Conservation (phyloP, 2,113 vertebrate species). For the Atherinomorus stipes region DNA sequence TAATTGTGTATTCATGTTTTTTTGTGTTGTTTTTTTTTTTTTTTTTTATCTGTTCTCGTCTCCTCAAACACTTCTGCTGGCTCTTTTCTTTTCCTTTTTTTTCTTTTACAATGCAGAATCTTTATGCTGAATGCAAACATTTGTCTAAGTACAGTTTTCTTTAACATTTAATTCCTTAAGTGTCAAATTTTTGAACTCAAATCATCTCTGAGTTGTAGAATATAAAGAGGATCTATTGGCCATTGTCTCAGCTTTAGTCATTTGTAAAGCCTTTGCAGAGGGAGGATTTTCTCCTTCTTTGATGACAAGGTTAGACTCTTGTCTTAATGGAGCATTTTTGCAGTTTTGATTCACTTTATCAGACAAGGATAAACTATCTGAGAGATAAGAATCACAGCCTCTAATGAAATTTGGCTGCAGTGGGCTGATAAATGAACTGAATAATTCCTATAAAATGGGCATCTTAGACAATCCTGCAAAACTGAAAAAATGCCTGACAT, state of each 20-base stretch:
- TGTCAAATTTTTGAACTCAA: too few species aligned
- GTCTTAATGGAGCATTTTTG: conserved; percentile 21
- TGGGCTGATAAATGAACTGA: conserved; percentile 42
- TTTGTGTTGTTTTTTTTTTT: too few species aligned
- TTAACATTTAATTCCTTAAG: too few species aligned
- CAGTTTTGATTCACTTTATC: conserved; percentile 38
- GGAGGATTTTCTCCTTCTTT: conserved; percentile 13
- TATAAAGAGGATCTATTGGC: not conserved
- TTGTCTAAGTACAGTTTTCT: too few species aligned
- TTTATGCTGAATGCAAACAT: too few species aligned
- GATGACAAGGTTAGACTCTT: conserved; percentile 37
- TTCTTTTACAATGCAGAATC: too few species aligned
- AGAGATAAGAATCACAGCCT: conserved; percentile 15
- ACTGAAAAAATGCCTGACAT: conserved; percentile 19
- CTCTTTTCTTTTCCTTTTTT: too few species aligned
- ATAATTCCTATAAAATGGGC: conserved; percentile 25
- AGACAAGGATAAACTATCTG: conserved; percentile 1
- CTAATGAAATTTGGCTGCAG: conserved; percentile 41
- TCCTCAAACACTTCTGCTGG: too few species aligned
- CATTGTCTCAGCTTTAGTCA: conserved; percentile 29
- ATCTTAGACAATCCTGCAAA: not conserved
- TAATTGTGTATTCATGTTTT: too few species aligned
- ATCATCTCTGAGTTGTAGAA: not conserved
- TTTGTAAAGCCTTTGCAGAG: not conserved
- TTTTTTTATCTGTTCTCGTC: too few species aligned